Conservation (phyloP, 2,888 invertebrate species). For the Muscina levida region DNA sequence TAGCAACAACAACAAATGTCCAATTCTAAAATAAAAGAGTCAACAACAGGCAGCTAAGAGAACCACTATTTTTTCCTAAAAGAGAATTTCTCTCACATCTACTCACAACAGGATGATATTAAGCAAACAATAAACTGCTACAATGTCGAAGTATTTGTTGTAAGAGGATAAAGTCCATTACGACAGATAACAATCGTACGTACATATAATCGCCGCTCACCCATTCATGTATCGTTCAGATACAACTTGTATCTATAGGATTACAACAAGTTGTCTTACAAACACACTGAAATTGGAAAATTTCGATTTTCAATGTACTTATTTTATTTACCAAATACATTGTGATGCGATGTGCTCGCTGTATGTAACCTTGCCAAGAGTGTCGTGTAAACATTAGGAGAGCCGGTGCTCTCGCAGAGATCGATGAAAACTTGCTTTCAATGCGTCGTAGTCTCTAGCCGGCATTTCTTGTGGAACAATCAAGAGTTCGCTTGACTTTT, state of each 20-base stretch:
- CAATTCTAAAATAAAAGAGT: no score
- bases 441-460: constrained; percentile 19
- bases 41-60: no score
- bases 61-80: no score
- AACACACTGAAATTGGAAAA: no score
- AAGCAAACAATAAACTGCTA: no score
- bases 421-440: neutral
- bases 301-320: no score
- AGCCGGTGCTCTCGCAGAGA: neutral
- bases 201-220: no score
- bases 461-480: constrained; percentile 20
- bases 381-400: neutral
- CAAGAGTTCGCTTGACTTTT: constrained; percentile 24
- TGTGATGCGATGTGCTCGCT: neutral
- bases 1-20: neutral
- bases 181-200: neutral
- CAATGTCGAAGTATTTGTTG: neutral
- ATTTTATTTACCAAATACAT: neutral
- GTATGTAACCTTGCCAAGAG: constrained; percentile 6
- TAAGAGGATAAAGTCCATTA: constrained; percentile 5
- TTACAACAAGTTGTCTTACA: no score
- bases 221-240: no score
- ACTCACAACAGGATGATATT: constrained; percentile 1
- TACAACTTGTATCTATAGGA: no score
- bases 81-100: neutral